Percentiles rank a stretch among this genome's conserved stretches.
These are phyloP conservation scores for Strix aluco DNA, from an alignment of 2,113 vertebrate genomes.

Conservation along the genomic window DNA sequence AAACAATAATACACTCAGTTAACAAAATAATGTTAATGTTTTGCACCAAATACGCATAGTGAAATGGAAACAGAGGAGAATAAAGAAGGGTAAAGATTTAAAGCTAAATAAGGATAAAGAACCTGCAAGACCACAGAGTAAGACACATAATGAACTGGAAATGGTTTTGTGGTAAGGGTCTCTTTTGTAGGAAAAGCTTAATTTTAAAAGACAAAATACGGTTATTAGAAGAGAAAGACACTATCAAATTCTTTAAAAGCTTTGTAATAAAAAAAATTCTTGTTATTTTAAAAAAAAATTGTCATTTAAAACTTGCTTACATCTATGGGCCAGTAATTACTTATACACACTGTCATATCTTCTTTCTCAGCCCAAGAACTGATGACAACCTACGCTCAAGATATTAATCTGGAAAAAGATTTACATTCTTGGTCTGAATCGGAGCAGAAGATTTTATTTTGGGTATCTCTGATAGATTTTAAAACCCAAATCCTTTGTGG, in stretches of 20 bases:
- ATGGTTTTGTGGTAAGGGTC: neutral
- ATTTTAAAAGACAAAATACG: neutral
- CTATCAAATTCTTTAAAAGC: neutral
- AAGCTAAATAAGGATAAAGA: neutral
- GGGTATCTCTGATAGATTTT: neutral
- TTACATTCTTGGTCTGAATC: neutral
- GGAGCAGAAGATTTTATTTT: neutral
- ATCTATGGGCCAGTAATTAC: neutral
- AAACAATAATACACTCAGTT: neutral
- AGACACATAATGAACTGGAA: neutral
- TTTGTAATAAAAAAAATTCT: neutral
- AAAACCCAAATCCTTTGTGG: neutral
- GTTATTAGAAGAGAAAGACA: neutral
- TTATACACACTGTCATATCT: neutral
- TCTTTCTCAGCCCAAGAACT: neutral
- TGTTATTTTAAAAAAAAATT: neutral
- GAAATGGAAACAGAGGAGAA: neutral
- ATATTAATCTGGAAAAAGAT: neutral
- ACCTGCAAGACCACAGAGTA: neutral
- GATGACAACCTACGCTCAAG: neutral
- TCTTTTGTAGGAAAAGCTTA: neutral
- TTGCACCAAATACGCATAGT: neutral
- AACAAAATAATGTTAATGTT: neutral
- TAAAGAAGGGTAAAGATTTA: neutral
- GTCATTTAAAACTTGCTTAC: neutral